Base-by-base conservation (phyloP, 2,113 vertebrate species). In the Hymenochirus boettgeri region DNA sequence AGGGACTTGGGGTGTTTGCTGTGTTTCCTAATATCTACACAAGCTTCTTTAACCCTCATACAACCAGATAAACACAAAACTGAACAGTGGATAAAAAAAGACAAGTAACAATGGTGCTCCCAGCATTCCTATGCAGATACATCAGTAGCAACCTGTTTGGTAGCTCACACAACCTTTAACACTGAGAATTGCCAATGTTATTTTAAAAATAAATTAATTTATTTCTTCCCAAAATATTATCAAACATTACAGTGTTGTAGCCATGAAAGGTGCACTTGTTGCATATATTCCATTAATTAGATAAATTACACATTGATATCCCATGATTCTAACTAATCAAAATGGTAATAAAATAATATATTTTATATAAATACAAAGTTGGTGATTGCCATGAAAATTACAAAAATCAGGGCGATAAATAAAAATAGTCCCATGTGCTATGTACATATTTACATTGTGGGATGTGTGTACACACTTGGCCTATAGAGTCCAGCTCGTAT, bases 311-410 rank as follows among this genome's bases (percentile, higher is more conserved):
- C 72, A 81, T 84, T 73, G 81, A 79, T 70, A 75, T 85, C 50
- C 66, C 57, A 62, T n/a, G n/a, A 71, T 70, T 83, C 77, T 80
- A 78, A 71, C 75, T 74, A 75, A 74, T 79, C 71, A 72, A 71
- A 29, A 46, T 66, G 55, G 33, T 59, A 88, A 90, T 89, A 89
- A 90, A 89, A n/a, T n/a, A n/a, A n/a, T n/a, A n/a, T n/a, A n/a
- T n/a, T n/a, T n/a, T 90, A 90, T 76, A 90, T 89, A 88, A 85
- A 89, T 92, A 89, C 83, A 61, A 56, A 78, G 70, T 62, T 88
- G 95, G 65, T 88, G 94, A 97, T 96, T 96, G 94, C 90, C 93
- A 82, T 89, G 85, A 82, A 65, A 88, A 76, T 85, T 78, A 83
- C 81, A 78, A 83, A 78, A 45, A 79, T 76, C 66, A 59, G 72